Evolutionary conservation across 1,140 invertebrate species (phyloP).

Genomic region (Planococcus citri): DNA sequence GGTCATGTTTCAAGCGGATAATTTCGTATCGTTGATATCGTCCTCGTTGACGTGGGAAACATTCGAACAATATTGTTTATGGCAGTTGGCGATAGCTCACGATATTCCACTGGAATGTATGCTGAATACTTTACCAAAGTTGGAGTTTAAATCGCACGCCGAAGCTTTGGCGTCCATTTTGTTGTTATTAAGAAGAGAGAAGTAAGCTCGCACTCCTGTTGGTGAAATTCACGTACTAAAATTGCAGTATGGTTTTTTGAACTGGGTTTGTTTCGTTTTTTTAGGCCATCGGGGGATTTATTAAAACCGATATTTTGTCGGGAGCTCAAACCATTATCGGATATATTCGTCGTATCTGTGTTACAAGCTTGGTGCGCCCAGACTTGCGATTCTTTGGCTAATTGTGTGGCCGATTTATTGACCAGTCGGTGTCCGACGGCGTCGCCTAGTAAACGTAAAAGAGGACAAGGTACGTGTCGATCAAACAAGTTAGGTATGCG

Average conservation of each 20-base stretch:
- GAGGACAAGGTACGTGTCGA: constrained; percentile 34
- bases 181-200: constrained; percentile 81
- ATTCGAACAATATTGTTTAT: constrained; percentile 90
- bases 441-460: constrained; percentile 82
- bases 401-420: constrained; percentile 62
- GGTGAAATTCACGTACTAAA: background rate
- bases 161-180: constrained; percentile 86
- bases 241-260: background rate
- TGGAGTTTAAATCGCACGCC: constrained; percentile 75
- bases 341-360: constrained; percentile 74
- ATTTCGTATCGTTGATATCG: constrained; percentile 54
- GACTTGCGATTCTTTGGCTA: constrained; percentile 76
- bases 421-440: constrained; percentile 63
- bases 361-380: constrained; percentile 79
- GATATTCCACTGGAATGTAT: constrained; percentile 81
- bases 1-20: constrained; percentile 64
- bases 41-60: constrained; percentile 89
- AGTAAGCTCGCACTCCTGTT: constrained; percentile 38
- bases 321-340: constrained; percentile 51
- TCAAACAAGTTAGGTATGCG: background rate
- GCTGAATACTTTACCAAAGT: constrained; percentile 74
- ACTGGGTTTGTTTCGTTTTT: constrained; percentile 26
- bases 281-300: constrained; percentile 68
- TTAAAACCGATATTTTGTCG: constrained; percentile 70
- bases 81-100: constrained; percentile 87